Percentiles rank a stretch among this genome's conserved stretches.
Evolutionary conservation across 2,113 vertebrate genomes (phyloP).

Genomic region (Galbula dea): DNA sequence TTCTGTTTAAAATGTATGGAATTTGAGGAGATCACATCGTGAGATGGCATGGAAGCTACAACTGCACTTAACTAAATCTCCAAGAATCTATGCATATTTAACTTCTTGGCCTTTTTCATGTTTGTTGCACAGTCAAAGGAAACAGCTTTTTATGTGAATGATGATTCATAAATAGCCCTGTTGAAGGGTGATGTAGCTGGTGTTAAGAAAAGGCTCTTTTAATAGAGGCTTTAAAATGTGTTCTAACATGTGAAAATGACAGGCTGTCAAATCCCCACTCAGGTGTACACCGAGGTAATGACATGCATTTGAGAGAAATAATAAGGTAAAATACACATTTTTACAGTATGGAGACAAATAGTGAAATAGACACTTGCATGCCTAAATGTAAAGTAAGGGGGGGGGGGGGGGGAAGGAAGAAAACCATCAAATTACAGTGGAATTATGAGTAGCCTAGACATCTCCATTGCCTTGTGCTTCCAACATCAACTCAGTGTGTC

Average conservation of each 20-base stretch:
- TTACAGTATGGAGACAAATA: constrained; percentile 43
- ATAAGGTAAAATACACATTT: constrained; percentile 25
- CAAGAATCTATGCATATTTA: not conserved
- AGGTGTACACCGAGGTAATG: constrained; percentile 52
- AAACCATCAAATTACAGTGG: not conserved
- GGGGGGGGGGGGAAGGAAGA: no score
- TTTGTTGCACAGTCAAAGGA: constrained; percentile 43
- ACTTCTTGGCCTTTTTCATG: not conserved
- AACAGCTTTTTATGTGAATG: constrained; percentile 56
- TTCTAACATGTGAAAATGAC: constrained; percentile 68
- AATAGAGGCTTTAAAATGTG: constrained; percentile 60
- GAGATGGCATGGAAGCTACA: not conserved
- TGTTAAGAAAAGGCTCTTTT: constrained; percentile 39
- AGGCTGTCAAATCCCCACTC: constrained; percentile 57
- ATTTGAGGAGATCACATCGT: not conserved
- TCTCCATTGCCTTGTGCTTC: not conserved
- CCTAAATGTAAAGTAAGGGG: not conserved
- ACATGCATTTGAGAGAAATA: constrained; percentile 37
- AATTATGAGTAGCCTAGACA: not conserved
- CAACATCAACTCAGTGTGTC: not conserved
- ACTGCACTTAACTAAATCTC: constrained; percentile 2
- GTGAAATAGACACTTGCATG: not conserved
- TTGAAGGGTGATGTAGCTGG: constrained; percentile 35
- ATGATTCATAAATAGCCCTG: constrained; percentile 58
- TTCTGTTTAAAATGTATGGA: constrained; percentile 17